Evolutionary conservation across 2,888 invertebrate species (phyloP), one percentile per base, ranked within the genome.

Genomic region (Pollenia angustigena): DNA sequence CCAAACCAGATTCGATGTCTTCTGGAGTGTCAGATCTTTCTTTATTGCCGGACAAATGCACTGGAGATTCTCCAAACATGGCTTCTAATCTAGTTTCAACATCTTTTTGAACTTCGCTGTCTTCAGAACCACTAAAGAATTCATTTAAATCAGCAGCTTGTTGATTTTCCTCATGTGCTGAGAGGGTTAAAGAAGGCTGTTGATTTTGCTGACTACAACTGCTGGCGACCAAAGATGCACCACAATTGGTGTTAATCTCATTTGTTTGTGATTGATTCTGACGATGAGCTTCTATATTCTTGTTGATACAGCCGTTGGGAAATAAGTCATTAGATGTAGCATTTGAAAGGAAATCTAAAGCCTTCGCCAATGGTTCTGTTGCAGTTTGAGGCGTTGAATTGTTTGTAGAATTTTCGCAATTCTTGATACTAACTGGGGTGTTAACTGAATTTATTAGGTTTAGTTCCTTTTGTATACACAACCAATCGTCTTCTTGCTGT

Each of bases 401-500:
- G 23, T 75, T 84, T 16, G 78, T 48, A 81, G 85, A 7, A 88
- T 71, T 88, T 88, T 89, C 87, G 89, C 81, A 69, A 60, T 58
- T 83, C 76, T 50, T 79, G 11, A 16, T 87, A 82, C 40, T 78
- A 40, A 18, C 71, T 32, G 54, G 14, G 12, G 42, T 48, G 10
- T 14, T 62, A 14, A 64, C 72, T 9, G 85, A 64, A 56, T 84
- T 89, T 81, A 94, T 94, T 52, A 95, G 88, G 90, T 94, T 95
- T 4, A 96, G 92, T 89, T 96, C 96, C 76, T 95, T 95, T 89
- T 96, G 95, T 81, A 96, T 95, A 88, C 95, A 95, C 56, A 95
- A 94, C 95, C 96, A 96, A 90, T 95, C 95, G 90, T 96, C 96
- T 89, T 96, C 96, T 89, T 96, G 95, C 95, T 83, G 95, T 94